These are phyloP conservation scores for Halesus radiatus DNA, from an alignment of 1,140 invertebrate species.

Conservation along the genomic window DNA sequence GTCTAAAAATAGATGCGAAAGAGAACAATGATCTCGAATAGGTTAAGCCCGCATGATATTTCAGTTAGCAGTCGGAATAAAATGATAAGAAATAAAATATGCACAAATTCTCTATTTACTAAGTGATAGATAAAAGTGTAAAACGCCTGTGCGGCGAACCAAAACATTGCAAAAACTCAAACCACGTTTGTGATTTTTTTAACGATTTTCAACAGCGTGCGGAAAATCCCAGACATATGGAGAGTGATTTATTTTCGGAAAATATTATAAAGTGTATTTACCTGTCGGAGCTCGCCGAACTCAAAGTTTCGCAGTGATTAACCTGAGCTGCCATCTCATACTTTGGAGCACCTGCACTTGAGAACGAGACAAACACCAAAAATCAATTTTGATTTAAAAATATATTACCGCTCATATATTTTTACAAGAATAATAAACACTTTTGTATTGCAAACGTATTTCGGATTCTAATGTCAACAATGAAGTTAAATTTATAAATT, in stretches of 20 bases:
- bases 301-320: conserved; percentile 44
- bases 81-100: background rate
- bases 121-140: too few relatives aligned
- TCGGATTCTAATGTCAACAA: too few relatives aligned
- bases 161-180: background rate
- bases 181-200: background rate
- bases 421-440: too few relatives aligned
- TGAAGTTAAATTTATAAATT: background rate
- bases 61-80: background rate
- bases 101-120: background rate
- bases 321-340: conserved; percentile 43
- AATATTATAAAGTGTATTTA: conserved; percentile 14
- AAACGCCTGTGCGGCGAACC: background rate
- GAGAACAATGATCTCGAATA: conserved; percentile 39
- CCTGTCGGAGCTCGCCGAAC: conserved; percentile 49
- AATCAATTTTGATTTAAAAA: background rate
- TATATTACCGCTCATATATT: background rate
- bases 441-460: too few relatives aligned
- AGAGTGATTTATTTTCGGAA: background rate
- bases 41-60: conserved; percentile 38
- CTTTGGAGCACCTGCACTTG: conserved; percentile 12
- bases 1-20: conserved; percentile 48
- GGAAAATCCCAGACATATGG: background rate
- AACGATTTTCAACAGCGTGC: background rate
- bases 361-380: background rate